Evolutionary conservation across 1,140 invertebrate species (phyloP).

Genomic region (Trichonephila clavipes): DNA sequence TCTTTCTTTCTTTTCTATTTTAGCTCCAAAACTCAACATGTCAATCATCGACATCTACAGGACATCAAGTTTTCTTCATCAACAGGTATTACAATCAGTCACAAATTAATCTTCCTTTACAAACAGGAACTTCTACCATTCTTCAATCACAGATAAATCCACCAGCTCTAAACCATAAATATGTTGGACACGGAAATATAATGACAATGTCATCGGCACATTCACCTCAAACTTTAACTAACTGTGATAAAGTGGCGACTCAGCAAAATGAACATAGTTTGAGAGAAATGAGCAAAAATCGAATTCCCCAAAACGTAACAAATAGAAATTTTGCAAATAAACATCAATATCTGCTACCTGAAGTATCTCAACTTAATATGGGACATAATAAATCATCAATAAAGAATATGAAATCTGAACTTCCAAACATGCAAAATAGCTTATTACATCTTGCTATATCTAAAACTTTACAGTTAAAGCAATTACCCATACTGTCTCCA

Average conservation of each 20-base stretch:
- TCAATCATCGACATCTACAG: neutral
- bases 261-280: neutral
- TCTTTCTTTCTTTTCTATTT: neutral
- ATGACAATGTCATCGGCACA: neutral
- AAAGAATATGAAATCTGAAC: neutral
- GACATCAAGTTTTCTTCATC: neutral
- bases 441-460: neutral
- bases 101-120: neutral
- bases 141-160: neutral
- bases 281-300: neutral
- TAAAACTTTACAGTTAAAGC: neutral
- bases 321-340: neutral
- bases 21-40: neutral
- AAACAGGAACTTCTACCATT: neutral
- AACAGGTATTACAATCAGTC: conserved; percentile 8
- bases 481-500: neutral
- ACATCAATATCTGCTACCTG: neutral
- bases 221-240: neutral
- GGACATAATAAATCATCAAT: neutral
- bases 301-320: neutral
- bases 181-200: neutral
- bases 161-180: neutral
- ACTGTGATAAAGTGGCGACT: neutral
- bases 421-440: neutral
- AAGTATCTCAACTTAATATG: neutral